These are phyloP conservation scores for Dissostichus mawsoni DNA, from an alignment of 2,113 vertebrate genomes.

Conservation along the genomic window DNA sequence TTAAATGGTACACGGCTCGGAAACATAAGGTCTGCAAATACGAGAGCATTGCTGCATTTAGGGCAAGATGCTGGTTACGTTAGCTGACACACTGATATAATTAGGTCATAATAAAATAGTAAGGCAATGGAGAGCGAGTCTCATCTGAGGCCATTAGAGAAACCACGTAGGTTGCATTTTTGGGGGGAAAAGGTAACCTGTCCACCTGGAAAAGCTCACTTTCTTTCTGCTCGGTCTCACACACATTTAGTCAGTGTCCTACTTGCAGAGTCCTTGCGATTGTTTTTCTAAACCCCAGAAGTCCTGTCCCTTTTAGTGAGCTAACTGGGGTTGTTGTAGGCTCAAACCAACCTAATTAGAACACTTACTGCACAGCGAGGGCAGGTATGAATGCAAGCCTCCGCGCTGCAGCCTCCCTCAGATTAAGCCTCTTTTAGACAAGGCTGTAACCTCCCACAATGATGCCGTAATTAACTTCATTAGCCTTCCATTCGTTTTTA, in stretches of 20 bases:
- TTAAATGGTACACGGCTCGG: slow-evolving; percentile 67
- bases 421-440: slow-evolving; percentile 69
- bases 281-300: slow-evolving; percentile 67
- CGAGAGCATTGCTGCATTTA: slow-evolving; percentile 71
- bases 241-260: slow-evolving; percentile 68
- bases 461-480: slow-evolving; percentile 68
- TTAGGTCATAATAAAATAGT: slow-evolving; percentile 79
- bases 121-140: slow-evolving; percentile 59
- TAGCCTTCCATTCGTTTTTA: slow-evolving; percentile 62
- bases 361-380: slow-evolving; percentile 68
- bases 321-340: slow-evolving; percentile 73
- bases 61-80: slow-evolving; percentile 61
- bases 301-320: slow-evolving; percentile 73
- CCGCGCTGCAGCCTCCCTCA: slow-evolving; percentile 53
- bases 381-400: slow-evolving; percentile 65
- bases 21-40: slow-evolving; percentile 64
- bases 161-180: slow-evolving; percentile 62
- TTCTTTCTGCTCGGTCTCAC: slow-evolving; percentile 29
- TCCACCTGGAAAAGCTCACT: slow-evolving; percentile 53
- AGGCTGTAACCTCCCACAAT: slow-evolving; percentile 70
- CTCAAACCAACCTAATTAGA: slow-evolving; percentile 76
- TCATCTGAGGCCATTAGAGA: slow-evolving; percentile 71
- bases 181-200: slow-evolving; percentile 53
- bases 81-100: slow-evolving; percentile 76
- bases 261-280: slow-evolving; percentile 69